phyloP scores from a whole-genome alignment of 1,140 invertebrate genomes.

The Odontomachus brunneus region DNA sequence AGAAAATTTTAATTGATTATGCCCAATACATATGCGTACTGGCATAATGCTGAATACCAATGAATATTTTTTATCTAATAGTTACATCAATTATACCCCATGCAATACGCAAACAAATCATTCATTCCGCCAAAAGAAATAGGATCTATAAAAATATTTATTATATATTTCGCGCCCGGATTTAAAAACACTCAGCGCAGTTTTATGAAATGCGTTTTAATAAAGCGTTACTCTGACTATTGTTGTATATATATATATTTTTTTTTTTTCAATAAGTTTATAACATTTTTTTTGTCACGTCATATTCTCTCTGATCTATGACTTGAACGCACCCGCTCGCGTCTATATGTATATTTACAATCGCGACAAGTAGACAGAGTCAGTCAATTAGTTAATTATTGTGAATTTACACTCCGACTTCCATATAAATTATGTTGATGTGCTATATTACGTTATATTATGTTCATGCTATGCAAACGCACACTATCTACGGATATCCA shows the following conservation, averaged over 20 bases:
- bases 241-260: neutral
- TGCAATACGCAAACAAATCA: neutral
- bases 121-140: constrained; percentile 9
- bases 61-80: neutral
- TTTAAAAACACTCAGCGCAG: constrained; percentile 1
- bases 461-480: neutral
- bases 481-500: neutral
- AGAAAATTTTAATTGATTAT: too few relatives aligned
- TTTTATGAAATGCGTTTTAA: neutral
- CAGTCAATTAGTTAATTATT: neutral
- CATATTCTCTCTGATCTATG: neutral
- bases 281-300: neutral
- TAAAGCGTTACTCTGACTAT: neutral
- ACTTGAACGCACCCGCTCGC: neutral
- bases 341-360: neutral
- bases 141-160: constrained; percentile 12
- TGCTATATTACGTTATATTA: too few relatives aligned
- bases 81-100: neutral
- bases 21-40: too few relatives aligned
- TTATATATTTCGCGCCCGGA: neutral
- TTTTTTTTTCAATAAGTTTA: constrained; percentile 25
- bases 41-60: constrained; percentile 6
- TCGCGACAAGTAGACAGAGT: neutral
- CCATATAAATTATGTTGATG: neutral
- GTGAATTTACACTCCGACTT: neutral